phyloP scores from a whole-genome alignment of 1,140 invertebrate species.

The Mizuhopecten yessoensis region DNA sequence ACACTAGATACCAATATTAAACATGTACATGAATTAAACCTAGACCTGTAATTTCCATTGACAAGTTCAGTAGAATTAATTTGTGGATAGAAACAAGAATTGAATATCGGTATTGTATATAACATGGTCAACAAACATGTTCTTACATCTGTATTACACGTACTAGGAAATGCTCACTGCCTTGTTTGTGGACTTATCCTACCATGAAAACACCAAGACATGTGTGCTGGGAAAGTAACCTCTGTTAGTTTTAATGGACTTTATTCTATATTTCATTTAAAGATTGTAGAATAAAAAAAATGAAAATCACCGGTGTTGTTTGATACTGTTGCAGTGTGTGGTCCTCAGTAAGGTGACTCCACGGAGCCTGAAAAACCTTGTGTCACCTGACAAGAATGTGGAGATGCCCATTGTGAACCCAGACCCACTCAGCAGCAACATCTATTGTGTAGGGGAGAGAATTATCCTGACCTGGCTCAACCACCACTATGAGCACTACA shows the following conservation, averaged over 20 bases:
- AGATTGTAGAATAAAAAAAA: too few species aligned
- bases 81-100: neutral
- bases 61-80: neutral
- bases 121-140: too few species aligned
- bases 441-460: slow-evolving; percentile 81
- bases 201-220: neutral
- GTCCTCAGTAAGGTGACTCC: slow-evolving; percentile 81
- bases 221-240: neutral
- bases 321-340: slow-evolving; percentile 72
- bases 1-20: too few species aligned
- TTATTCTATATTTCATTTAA: too few species aligned
- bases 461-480: slow-evolving; percentile 83
- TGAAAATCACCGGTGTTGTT: neutral
- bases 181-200: neutral
- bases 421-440: slow-evolving; percentile 82
- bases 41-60: too few species aligned
- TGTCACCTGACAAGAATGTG: slow-evolving; percentile 74
- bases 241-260: too few species aligned
- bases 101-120: neutral
- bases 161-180: neutral
- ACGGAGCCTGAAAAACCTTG: slow-evolving; percentile 74
- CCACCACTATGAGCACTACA: slow-evolving; percentile 81
- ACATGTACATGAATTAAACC: too few species aligned
- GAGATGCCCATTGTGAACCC: slow-evolving; percentile 78
- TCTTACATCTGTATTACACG: too few species aligned